Evolutionary conservation across 2,888 invertebrate species (phyloP), one percentile per base, ranked within the genome.

Genomic region (Aromia moschata): DNA sequence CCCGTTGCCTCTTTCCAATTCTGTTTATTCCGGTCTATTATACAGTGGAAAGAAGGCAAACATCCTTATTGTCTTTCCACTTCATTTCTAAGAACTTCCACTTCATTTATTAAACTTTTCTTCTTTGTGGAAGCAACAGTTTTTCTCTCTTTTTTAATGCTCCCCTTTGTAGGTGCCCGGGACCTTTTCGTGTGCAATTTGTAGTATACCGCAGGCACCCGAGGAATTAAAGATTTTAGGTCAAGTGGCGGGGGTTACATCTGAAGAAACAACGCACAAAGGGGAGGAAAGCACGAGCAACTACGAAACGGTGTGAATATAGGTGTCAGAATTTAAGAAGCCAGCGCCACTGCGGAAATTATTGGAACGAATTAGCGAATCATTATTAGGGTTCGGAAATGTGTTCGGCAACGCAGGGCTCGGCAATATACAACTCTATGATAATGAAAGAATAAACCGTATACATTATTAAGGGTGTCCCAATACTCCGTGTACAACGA

Each of bases 11-110:
- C n/a, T 11, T 33, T 33, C n/a, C 33, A 33, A 33, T 33, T n/a
- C 3, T 33, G 33, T 11, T 33, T 33, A 33, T 33, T 33, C 33
- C 11, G 33, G 33, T 7, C 11, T 33, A 10, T 33, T 33, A 33
- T 33, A 7, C 33, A 33, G 5, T 33, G 33, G n/a, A 33, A 33
- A 10, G 33, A 10, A 33, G 3, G n/a, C 33, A 33, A 33, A 33
- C 33, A 33, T 7, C n/a, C 33, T 33, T 33, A 33, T 33, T 33
- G 33, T 33, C 33, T 33, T 33, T 33, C 33, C 33, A 33, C 33
- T 33, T 33, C 33, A 33, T 33, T 33, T 33, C 33, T 7, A 11
- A 33, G 33, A 33, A 33, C 33, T 33, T 33, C 33, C 33, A 33
- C 33, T 33, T 33, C 33, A 33, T 33, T 33, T 33, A 10, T 33